phyloP scores from a whole-genome alignment of 2,888 invertebrate genomes.

The Syrista parreyssii region DNA sequence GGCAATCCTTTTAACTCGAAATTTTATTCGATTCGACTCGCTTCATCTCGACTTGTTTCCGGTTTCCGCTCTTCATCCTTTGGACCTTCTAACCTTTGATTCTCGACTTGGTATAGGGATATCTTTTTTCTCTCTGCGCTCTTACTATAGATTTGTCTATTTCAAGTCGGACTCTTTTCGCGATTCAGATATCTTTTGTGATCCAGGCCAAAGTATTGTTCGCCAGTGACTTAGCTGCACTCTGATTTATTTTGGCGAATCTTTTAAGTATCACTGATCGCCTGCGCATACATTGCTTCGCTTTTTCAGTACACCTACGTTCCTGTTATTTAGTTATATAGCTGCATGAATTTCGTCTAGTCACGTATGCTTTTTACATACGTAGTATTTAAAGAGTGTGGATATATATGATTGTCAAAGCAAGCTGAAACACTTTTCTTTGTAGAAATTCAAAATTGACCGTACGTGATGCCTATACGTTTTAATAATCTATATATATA shows the following conservation, averaged over 20 bases:
- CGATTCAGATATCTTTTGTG: neutral
- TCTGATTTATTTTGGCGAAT: neutral
- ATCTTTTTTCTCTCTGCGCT: neutral
- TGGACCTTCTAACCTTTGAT: slow-evolving; percentile 20
- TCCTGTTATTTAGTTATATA: neutral
- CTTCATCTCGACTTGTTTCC: neutral
- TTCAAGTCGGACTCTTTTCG: neutral
- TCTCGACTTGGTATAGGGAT: slow-evolving; percentile 33
- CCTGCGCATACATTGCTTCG: slow-evolving; percentile 38
- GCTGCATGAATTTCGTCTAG: neutral
- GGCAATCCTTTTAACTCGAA: neutral
- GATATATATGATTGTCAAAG: neutral
- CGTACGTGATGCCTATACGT: no score
- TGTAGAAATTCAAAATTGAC: neutral
- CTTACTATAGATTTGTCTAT: neutral
- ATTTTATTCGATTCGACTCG: neutral
- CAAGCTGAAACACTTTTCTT: neutral
- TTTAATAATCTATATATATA: neutral
- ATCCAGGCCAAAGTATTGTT: neutral
- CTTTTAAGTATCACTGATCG: slow-evolving; percentile 10
- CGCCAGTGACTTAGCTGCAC: neutral
- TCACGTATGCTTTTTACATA: neutral
- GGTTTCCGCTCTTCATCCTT: neutral
- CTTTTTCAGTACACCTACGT: slow-evolving; percentile 18
- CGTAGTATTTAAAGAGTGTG: neutral